Conservation (phyloP, 2,888 invertebrate genomes). For the Tethea ocularis region DNA sequence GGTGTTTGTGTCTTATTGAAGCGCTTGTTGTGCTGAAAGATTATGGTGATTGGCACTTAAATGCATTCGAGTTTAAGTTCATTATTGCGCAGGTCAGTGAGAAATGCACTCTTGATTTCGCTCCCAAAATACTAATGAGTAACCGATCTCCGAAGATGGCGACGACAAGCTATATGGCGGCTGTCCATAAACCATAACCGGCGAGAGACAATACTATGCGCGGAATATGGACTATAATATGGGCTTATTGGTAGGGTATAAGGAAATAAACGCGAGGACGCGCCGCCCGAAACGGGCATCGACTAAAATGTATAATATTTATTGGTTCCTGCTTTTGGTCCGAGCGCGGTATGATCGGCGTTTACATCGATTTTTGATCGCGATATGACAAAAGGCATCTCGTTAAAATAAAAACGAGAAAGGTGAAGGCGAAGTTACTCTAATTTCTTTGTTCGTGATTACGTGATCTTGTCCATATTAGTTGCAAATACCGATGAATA, state of each 20-base stretch:
- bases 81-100: slow-evolving; percentile 49
- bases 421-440: slow-evolving; percentile 17
- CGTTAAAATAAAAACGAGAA: slow-evolving; percentile 34
- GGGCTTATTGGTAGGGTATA: slow-evolving; percentile 54
- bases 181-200: slow-evolving; percentile 57
- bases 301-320: slow-evolving; percentile 71
- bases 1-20: too few relatives aligned
- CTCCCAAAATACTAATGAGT: slow-evolving; percentile 56
- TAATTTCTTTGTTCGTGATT: slow-evolving; percentile 10
- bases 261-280: slow-evolving; percentile 72
- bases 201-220: slow-evolving; percentile 50
- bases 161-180: slow-evolving; percentile 11
- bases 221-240: slow-evolving; percentile 49
- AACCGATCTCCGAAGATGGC: slow-evolving; percentile 54
- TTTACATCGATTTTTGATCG: slow-evolving; percentile 50
- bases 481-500: background rate
- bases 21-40: too few relatives aligned
- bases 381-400: slow-evolving; percentile 37
- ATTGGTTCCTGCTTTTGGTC: slow-evolving; percentile 64
- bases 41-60: background rate
- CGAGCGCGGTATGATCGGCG: slow-evolving; percentile 46
- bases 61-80: slow-evolving; percentile 6
- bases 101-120: slow-evolving; percentile 45
- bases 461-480: background rate
- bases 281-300: slow-evolving; percentile 52